Percentiles rank a stretch among this genome's conserved stretches.
Evolutionary conservation across 2,797 vertebrate species (phyloP).

Genomic region (Poecilia velifera): DNA sequence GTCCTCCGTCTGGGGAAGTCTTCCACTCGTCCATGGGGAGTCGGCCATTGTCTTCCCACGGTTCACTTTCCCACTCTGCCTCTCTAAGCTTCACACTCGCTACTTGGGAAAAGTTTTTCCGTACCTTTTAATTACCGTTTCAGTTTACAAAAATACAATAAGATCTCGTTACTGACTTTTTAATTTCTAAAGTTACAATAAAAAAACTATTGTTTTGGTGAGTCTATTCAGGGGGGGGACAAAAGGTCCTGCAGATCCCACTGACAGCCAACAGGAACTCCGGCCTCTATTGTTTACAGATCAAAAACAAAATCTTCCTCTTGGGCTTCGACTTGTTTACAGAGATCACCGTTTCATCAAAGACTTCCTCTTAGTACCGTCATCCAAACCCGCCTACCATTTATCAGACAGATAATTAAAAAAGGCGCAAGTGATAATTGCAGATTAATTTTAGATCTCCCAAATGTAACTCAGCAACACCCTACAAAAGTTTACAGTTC

Average conservation of each 20-base stretch:
- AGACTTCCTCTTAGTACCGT: slow-evolving; percentile 5
- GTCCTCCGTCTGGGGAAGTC: slow-evolving; percentile 65
- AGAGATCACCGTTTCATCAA: slow-evolving; percentile 8
- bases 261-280: slow-evolving; percentile 44
- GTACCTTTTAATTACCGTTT: background rate
- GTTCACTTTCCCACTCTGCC: slow-evolving; percentile 48
- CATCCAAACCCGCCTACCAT: background rate
- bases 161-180: slow-evolving; percentile 4
- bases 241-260: slow-evolving; percentile 35
- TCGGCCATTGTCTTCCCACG: slow-evolving; percentile 64
- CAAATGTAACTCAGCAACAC: background rate
- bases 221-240: slow-evolving; percentile 32
- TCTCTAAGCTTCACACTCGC: slow-evolving; percentile 19
- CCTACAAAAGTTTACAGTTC: background rate
- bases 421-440: background rate
- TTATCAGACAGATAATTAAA: background rate
- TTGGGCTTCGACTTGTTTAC: slow-evolving; percentile 28
- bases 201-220: slow-evolving; percentile 41
- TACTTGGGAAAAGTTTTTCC: slow-evolving; percentile 2
- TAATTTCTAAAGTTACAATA: slow-evolving; percentile 5
- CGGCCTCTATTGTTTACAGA: slow-evolving; percentile 44
- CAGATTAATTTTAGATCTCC: background rate
- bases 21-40: slow-evolving; percentile 67
- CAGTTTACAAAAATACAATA: slow-evolving; percentile 21
- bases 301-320: slow-evolving; percentile 25